phyloP scores from a whole-genome alignment of 2,797 vertebrate genomes.

The Anabas testudineus region DNA sequence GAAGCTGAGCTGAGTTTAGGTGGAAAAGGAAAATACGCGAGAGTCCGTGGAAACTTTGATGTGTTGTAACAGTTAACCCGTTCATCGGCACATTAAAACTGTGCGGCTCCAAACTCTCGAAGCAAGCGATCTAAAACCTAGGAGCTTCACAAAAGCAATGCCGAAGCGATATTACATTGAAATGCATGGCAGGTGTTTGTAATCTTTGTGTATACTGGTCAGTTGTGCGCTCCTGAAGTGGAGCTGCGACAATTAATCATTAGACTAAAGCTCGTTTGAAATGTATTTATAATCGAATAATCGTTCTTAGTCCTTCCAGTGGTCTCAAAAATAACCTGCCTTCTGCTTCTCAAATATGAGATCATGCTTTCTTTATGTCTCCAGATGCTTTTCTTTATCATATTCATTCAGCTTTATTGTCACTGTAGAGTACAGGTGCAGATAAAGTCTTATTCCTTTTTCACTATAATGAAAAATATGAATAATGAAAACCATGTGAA shows the following conservation, averaged over 20 bases:
- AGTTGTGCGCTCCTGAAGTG: not conserved
- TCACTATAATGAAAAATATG: no score
- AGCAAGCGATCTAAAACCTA: no score
- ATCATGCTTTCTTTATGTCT: no score
- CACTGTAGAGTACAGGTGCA: no score
- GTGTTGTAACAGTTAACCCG: not conserved
- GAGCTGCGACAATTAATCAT: not conserved
- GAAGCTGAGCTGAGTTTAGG: not conserved
- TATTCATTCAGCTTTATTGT: no score
- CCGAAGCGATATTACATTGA: not conserved
- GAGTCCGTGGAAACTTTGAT: not conserved
- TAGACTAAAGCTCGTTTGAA: not conserved
- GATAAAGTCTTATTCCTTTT: no score
- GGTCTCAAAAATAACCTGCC: no score
- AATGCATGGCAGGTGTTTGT: conserved; percentile 8
- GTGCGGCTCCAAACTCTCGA: no score
- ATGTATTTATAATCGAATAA: not conserved
- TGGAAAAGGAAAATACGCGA: not conserved
- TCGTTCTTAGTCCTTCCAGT: not conserved
- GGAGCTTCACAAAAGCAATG: not conserved
- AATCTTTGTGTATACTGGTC: not conserved
- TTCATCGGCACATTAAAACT: no score
- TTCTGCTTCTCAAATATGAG: not conserved
- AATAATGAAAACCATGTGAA: no score
- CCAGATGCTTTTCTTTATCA: no score